Conservation (phyloP, 2,888 invertebrate genomes). For the Dicranocentrus wangi region DNA sequence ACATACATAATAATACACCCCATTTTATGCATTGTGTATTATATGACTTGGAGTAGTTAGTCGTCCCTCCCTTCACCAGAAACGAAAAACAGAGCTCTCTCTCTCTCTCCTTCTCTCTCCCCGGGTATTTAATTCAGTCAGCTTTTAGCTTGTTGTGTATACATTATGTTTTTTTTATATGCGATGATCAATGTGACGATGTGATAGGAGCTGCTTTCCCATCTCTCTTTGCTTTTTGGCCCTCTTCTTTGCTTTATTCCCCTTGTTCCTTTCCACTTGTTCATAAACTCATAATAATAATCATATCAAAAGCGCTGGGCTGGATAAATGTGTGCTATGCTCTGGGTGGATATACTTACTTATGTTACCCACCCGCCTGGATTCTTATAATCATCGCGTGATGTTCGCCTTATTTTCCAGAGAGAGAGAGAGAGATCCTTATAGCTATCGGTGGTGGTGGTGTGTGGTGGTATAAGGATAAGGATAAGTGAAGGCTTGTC, state of each 20-base stretch:
- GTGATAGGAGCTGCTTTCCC: not conserved
- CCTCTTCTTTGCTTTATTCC: not conserved
- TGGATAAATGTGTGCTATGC: conserved; percentile 1
- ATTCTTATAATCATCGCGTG: too few species aligned
- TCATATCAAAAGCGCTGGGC: conserved; percentile 25
- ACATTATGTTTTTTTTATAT: conserved; percentile 28
- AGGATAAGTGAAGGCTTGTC: too few species aligned
- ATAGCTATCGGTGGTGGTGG: too few species aligned
- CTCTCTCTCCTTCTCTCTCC: too few species aligned
- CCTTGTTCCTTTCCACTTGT: conserved; percentile 13
- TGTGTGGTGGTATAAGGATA: too few species aligned
- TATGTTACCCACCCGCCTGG: too few species aligned
- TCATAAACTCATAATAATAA: conserved; percentile 28
- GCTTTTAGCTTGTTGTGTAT: conserved; percentile 15
- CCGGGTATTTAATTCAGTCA: conserved; percentile 29
- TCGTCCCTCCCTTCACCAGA: too few species aligned
- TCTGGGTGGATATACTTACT: not conserved
- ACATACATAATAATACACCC: too few species aligned
- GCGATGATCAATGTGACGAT: conserved; percentile 22
- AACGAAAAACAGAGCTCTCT: too few species aligned
- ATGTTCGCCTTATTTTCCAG: too few species aligned
- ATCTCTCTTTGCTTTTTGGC: not conserved
- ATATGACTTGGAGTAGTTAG: too few species aligned
- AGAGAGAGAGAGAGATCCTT: too few species aligned
- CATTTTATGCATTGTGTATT: not conserved